Conservation (phyloP, 2,888 invertebrate species). For the Dyspetes luteomarginatus region DNA sequence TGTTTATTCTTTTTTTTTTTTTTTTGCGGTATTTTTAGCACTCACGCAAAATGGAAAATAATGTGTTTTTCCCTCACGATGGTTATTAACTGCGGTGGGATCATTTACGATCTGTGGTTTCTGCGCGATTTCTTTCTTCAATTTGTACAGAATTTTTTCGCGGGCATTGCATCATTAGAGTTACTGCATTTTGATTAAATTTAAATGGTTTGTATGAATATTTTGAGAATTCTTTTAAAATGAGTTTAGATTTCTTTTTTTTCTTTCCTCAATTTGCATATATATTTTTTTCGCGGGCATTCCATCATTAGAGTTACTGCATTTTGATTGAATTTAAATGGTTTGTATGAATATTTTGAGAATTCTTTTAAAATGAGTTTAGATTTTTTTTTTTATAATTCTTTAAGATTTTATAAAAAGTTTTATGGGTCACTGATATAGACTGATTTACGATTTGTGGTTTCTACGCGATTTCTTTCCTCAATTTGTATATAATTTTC, state of each 20-base stretch:
- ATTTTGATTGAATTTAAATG: too few relatives aligned
- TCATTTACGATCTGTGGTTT: not conserved
- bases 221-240: too few relatives aligned
- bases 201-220: too few relatives aligned
- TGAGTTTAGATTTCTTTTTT: too few relatives aligned
- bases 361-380: too few relatives aligned
- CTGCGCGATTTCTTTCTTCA: not conserved
- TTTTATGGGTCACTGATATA: too few relatives aligned
- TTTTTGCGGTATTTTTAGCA: not conserved
- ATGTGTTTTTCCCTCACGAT: not conserved
- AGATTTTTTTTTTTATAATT: too few relatives aligned
- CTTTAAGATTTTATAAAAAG: too few relatives aligned
- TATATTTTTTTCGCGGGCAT: not conserved
- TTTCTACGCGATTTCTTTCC: not conserved
- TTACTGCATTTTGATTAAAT: too few relatives aligned
- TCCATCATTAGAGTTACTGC: not conserved
- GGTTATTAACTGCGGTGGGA: not conserved
- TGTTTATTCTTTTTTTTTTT: constrained; percentile 25
- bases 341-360: too few relatives aligned
- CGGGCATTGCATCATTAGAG: not conserved
- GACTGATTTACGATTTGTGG: not conserved
- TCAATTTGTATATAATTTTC: not conserved
- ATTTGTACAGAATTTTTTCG: not conserved
- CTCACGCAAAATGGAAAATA: not conserved
- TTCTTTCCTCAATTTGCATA: not conserved